Base-by-base conservation (phyloP, 2,888 invertebrate genomes). In the Hypena proboscidalis region DNA sequence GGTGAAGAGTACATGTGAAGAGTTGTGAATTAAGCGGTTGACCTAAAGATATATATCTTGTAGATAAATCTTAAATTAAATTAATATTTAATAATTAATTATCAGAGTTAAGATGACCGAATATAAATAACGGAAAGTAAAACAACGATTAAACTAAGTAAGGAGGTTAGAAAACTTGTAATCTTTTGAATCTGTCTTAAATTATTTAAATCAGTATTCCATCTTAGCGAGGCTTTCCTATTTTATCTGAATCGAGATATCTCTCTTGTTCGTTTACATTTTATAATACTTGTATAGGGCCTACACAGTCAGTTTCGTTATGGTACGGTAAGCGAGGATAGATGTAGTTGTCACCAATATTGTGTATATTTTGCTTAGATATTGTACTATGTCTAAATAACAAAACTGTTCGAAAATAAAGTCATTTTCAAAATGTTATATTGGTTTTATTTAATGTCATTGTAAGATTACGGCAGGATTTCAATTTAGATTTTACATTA, bases 331-430 rank as follows among this genome's bases (percentile, higher is more conserved):
- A 64, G 52, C 57, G 57, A 58, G 61, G 54, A 61, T 67, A 68
- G 62, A 58, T 62, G 50, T 67, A 62, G 51, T 58, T 61, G 50
- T 62, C 58, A 70, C 63, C 48, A 54, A 66, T 71, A 62, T 55
- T 45, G 45, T 78, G 80, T 80, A 80, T 80, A 81, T 81, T 80
- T 81, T 75, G 81, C 80, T 78, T 82, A 62, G 65, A 63, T 63
- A 67, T 62, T 62, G 56, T 63, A 63, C 42, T 67, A 71, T 70
- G 69, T 76, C 72, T 70, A 67, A 73, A 70, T 61, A 70, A 70
- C 59, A 69, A 73, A 76, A 72, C 66, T 78, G 78, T 84, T 83
- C 77, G 57, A 67, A 76, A 85, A 80, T 83, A 83, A 81, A 82
- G 32, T 73, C 56, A 80, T 77, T 77, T 70, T 68, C 77, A 58